Evolutionary conservation across 2,113 vertebrate genomes (phyloP).

Genomic region (Barbus barbus): DNA sequence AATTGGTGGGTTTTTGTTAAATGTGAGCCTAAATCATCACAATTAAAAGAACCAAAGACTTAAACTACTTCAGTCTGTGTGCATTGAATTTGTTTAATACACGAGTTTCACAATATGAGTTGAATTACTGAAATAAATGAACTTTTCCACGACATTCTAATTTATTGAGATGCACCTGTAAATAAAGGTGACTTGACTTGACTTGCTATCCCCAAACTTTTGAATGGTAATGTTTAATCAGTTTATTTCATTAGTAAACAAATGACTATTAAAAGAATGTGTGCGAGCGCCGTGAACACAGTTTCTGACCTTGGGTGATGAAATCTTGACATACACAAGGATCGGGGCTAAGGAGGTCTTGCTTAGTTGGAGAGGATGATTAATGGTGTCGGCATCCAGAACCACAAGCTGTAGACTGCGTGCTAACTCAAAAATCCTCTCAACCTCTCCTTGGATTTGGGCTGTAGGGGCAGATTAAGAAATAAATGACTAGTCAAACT

Average conservation of each 20-base stretch:
- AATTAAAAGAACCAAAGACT: no score
- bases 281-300: no score
- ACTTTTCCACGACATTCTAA: no score
- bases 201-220: no score
- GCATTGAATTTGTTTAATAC: no score
- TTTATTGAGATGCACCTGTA: no score
- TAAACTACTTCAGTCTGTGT: no score
- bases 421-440: conserved; percentile 96
- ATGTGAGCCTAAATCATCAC: no score
- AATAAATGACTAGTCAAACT: background rate
- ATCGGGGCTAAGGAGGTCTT: conserved; percentile 96
- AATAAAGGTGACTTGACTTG: no score
- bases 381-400: conserved; percentile 95
- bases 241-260: background rate
- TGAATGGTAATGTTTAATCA: background rate
- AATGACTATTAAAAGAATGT: background rate
- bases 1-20: no score
- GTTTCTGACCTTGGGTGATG: conserved; percentile 87
- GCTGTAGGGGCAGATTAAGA: conserved; percentile 73
- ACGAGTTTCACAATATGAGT: no score
- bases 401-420: conserved; percentile 93
- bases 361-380: conserved; percentile 92
- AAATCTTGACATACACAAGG: conserved; percentile 96
- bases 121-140: no score
- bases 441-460: conserved; percentile 98